Evolutionary conservation across 1,140 invertebrate species (phyloP).

Genomic region (Elymnias hypermnestra): DNA sequence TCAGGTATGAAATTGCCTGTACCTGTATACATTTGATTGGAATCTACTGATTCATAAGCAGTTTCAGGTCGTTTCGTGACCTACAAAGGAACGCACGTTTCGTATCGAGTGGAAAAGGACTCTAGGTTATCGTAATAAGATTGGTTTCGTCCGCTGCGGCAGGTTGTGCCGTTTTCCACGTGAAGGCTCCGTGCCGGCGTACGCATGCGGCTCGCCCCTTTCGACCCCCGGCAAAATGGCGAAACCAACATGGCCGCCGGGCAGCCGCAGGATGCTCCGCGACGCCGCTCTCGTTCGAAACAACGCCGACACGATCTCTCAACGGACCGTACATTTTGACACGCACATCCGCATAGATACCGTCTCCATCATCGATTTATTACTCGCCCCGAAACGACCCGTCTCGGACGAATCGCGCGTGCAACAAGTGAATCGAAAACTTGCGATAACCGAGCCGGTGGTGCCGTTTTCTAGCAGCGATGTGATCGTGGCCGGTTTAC

Average conservation of each 20-base stretch:
- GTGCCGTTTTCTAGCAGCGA: constrained; percentile 42
- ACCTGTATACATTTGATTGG: constrained; percentile 37
- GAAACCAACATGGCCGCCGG: constrained; percentile 67
- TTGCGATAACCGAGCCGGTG: constrained; percentile 40
- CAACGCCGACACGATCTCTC: constrained; percentile 52
- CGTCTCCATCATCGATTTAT: constrained; percentile 46
- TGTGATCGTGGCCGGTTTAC: constrained; percentile 56
- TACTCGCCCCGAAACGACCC: constrained; percentile 32
- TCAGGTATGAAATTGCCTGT: not conserved
- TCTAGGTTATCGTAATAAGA: no score
- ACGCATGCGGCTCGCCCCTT: constrained; percentile 70
- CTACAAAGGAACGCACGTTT: constrained; percentile 59
- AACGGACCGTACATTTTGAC: constrained; percentile 43
- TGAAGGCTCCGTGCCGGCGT: constrained; percentile 58
- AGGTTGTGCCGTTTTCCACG: constrained; percentile 59
- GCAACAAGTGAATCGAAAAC: constrained; percentile 67
- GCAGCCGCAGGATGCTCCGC: constrained; percentile 67
- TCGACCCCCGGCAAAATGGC: constrained; percentile 70
- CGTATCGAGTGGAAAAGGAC: constrained; percentile 31
- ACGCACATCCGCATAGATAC: constrained; percentile 41
- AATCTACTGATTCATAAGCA: constrained; percentile 60
- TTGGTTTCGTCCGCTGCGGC: no score
- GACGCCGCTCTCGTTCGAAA: constrained; percentile 55
- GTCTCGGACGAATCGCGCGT: constrained; percentile 39
- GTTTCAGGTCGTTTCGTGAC: constrained; percentile 57